Conservation (phyloP, 2,113 vertebrate species). For the Microcebus jonahi region DNA sequence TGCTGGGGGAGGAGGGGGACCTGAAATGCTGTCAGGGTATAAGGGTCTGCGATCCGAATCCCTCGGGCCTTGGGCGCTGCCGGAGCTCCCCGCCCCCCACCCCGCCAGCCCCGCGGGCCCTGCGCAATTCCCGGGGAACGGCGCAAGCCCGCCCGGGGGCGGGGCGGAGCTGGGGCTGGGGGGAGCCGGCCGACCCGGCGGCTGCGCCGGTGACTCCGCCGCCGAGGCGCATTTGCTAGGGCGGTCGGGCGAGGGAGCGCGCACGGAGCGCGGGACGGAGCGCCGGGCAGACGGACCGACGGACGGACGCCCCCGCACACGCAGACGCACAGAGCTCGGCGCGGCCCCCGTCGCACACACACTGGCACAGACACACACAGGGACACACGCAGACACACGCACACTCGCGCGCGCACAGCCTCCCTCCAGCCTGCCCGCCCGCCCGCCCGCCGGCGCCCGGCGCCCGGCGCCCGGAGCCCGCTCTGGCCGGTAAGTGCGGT, state of each 20-base stretch:
- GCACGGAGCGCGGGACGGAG: conserved; percentile 64
- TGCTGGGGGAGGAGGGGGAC: background rate
- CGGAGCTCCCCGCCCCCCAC: background rate
- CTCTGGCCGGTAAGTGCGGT: conserved; percentile 78
- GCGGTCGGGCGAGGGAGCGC: conserved; percentile 51
- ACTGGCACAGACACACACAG: conserved; percentile 36
- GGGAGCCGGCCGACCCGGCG: background rate
- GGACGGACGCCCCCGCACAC: conserved; percentile 77
- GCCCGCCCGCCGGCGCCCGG: background rate
- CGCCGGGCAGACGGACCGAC: conserved; percentile 60
- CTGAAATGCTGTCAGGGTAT: background rate
- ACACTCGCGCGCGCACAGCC: conserved; percentile 67
- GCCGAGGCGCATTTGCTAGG: background rate
- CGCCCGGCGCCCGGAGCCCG: conserved; percentile 58
- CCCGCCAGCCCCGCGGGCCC: conserved; percentile 31
- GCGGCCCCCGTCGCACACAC: conserved; percentile 44
- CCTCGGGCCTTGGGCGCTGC: background rate
- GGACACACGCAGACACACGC: conserved; percentile 50
- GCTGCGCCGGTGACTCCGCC: conserved; percentile 58
- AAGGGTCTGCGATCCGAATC: background rate
- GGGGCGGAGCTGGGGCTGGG: conserved; percentile 58
- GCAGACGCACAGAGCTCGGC: conserved; percentile 74
- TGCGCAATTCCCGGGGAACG: conserved; percentile 64
- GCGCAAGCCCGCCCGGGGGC: conserved; percentile 51
- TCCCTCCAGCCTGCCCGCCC: conserved; percentile 61